Conservation (phyloP, 2,113 vertebrate genomes). For the Lophius piscatorius region DNA sequence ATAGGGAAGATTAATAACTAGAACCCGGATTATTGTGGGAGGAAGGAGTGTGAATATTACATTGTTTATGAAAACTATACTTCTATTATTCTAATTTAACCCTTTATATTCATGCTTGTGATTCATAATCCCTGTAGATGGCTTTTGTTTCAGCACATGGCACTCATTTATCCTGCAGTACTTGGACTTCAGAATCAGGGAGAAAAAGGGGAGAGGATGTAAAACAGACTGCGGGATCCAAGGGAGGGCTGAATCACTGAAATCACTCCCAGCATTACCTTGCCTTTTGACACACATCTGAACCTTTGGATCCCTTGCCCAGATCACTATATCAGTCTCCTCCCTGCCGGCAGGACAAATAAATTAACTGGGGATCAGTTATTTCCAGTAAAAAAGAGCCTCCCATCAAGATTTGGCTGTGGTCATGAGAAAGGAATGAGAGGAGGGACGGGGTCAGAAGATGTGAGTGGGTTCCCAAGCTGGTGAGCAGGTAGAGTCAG, state of each 20-base stretch:
- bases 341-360: conserved; percentile 61
- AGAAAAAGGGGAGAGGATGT: conserved; percentile 35
- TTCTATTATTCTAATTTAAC: conserved; percentile 50
- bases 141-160: conserved; percentile 52
- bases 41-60: conserved; percentile 36
- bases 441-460: conserved; percentile 21
- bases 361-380: conserved; percentile 57
- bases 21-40: conserved; percentile 48
- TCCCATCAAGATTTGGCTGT: conserved; percentile 48
- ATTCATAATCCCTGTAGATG: conserved; percentile 46
- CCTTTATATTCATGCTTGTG: conserved; percentile 22
- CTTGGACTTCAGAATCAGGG: conserved; percentile 22
- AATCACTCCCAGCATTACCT: conserved; percentile 66
- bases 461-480: too few relatives aligned
- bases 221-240: conserved; percentile 51
- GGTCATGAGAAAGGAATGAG: conserved; percentile 59
- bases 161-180: conserved; percentile 35
- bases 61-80: conserved; percentile 40
- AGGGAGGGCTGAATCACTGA: conserved; percentile 60
- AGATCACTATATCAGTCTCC: conserved; percentile 63
- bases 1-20: conserved; percentile 50
- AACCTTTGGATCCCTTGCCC: conserved; percentile 56
- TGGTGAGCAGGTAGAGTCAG: too few relatives aligned
- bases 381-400: conserved; percentile 57
- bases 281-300: conserved; percentile 60